Percentiles rank a stretch among this genome's conserved stretches.
These are phyloP conservation scores for Lucifuga dentata DNA, from an alignment of 2,113 vertebrate genomes.

Conservation along the genomic window DNA sequence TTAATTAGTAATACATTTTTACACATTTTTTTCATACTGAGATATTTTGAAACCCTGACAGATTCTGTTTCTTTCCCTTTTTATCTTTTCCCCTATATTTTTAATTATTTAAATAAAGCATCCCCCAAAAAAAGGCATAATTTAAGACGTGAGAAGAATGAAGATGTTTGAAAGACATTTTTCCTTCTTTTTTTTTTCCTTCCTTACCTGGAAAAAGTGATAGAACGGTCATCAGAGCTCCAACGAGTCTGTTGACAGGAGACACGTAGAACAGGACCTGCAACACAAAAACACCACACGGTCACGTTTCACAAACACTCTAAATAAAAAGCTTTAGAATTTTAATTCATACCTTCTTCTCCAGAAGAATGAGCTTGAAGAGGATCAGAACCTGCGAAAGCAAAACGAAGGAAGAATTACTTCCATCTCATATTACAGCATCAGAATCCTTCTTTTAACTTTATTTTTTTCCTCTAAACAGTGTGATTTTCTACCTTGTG, in stretches of 20 bases:
- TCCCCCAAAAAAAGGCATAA: too few relatives aligned
- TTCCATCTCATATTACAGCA: too few relatives aligned
- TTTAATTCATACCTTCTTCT: conserved; percentile 91
- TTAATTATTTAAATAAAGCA: too few relatives aligned
- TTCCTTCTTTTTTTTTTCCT: neutral
- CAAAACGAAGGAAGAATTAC: neutral
- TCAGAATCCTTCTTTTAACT: too few relatives aligned
- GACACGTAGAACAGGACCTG: conserved; percentile 96
- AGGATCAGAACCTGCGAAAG: conserved; percentile 90
- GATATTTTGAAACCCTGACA: too few relatives aligned
- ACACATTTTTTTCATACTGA: too few relatives aligned
- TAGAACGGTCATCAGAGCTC: conserved; percentile 93
- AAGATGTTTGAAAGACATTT: too few relatives aligned
- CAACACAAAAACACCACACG: neutral
- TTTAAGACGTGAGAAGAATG: too few relatives aligned
- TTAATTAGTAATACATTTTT: too few relatives aligned
- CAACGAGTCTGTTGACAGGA: conserved; percentile 94
- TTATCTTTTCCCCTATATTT: too few relatives aligned
- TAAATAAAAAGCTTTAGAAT: accelerated
- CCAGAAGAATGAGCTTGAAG: conserved; percentile 97
- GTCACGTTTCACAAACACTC: accelerated
- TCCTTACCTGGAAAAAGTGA: conserved; percentile 96
- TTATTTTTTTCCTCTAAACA: too few relatives aligned
- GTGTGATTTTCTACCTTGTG: conserved; percentile 88
- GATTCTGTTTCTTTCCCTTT: too few relatives aligned